A percentile compares a stretch with the other conserved stretches of the same genome.
Conservation (phyloP, 2,888 invertebrate species). For the Heliothis peltigera region DNA sequence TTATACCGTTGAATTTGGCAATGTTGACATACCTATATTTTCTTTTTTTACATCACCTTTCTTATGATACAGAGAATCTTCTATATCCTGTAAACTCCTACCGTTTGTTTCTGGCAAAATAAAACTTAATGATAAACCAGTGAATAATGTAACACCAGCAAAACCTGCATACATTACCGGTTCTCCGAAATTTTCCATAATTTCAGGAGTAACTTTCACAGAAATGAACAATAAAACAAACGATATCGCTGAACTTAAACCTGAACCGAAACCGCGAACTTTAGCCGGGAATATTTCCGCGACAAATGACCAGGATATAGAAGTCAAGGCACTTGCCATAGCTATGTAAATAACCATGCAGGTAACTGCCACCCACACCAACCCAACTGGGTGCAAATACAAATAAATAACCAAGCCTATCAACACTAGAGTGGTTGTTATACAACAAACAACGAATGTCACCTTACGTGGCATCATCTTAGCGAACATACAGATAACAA, state of each 20-base stretch:
- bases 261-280: constrained; percentile 74
- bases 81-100: constrained; percentile 93
- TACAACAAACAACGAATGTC: constrained; percentile 63
- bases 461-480: constrained; percentile 63
- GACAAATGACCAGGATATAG: constrained; percentile 73
- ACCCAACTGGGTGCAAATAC: constrained; percentile 58
- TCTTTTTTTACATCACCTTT: constrained; percentile 7
- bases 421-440: constrained; percentile 60
- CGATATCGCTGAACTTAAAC: constrained; percentile 68
- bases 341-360: constrained; percentile 67
- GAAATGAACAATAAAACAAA: constrained; percentile 69
- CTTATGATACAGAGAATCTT: constrained; percentile 73
- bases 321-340: constrained; percentile 63
- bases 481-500: constrained; percentile 64
- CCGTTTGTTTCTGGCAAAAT: constrained; percentile 77
- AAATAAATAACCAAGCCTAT: constrained; percentile 64
- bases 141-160: constrained; percentile 63
- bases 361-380: constrained; percentile 66
- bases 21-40: constrained; percentile 1
- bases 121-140: constrained; percentile 64
- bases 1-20: constrained; percentile 12
- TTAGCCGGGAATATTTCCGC: constrained; percentile 74
- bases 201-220: constrained; percentile 71
- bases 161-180: constrained; percentile 67
- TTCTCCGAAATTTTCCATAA: constrained; percentile 66